These are phyloP conservation scores for Lutra lutra DNA, from an alignment of 2,797 vertebrate species.

Conservation along the genomic window DNA sequence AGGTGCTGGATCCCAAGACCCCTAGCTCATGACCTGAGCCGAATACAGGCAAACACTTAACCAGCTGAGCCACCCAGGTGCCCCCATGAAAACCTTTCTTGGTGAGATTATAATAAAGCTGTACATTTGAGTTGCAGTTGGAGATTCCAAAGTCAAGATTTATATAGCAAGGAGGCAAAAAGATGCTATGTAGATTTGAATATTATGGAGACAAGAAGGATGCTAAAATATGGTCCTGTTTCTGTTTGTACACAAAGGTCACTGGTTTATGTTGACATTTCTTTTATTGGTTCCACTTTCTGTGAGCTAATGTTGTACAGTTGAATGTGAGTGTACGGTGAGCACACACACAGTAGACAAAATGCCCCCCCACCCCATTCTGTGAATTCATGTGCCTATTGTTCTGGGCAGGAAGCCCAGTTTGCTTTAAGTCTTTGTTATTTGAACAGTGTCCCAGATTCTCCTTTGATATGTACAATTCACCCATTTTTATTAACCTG, in stretches of 20 bases:
- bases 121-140: neutral
- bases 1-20: neutral
- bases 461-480: conserved; percentile 38
- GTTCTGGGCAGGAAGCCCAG: neutral
- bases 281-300: neutral
- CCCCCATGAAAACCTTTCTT: neutral
- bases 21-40: neutral
- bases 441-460: conserved; percentile 58
- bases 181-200: neutral
- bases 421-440: conserved; percentile 44
- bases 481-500: conserved; percentile 57
- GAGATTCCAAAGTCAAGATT: conserved; percentile 38
- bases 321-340: neutral
- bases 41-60: neutral
- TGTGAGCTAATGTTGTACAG: neutral
- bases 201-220: neutral
- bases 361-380: neutral
- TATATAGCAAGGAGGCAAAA: neutral
- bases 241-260: neutral
- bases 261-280: neutral
- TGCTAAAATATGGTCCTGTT: neutral
- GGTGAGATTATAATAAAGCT: neutral
- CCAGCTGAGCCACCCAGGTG: neutral
- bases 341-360: neutral
- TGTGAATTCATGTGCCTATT: neutral